phyloP scores from a whole-genome alignment of 2,888 invertebrate genomes.

The Platynereis dumerilii region DNA sequence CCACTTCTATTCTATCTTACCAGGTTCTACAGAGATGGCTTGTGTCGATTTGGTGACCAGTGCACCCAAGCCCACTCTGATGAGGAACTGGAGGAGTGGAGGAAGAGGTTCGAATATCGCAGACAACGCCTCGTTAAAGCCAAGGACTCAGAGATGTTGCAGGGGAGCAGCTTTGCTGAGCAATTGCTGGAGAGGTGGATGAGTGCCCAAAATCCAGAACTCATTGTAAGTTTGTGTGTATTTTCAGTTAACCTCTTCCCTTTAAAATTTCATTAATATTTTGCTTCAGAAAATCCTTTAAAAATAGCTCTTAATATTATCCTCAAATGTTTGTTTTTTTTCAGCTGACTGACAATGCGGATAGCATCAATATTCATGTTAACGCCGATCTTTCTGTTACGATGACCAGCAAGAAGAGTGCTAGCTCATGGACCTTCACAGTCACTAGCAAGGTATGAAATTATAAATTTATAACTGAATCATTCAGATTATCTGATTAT shows the following conservation, averaged over 20 bases:
- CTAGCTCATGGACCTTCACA: slow-evolving; percentile 59
- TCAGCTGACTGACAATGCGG: slow-evolving; percentile 70
- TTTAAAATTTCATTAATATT: too few relatives aligned
- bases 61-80: slow-evolving; percentile 78
- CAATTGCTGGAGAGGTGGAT: slow-evolving; percentile 70
- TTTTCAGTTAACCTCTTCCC: neutral
- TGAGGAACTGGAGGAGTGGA: slow-evolving; percentile 78
- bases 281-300: too few relatives aligned
- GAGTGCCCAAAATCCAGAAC: slow-evolving; percentile 69
- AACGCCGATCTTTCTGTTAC: slow-evolving; percentile 67
- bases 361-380: slow-evolving; percentile 68
- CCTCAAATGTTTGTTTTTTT: slow-evolving; percentile 2
- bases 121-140: slow-evolving; percentile 66
- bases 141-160: slow-evolving; percentile 64
- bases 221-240: slow-evolving; percentile 66
- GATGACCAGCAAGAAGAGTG: slow-evolving; percentile 55
- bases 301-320: too few relatives aligned
- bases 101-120: slow-evolving; percentile 74
- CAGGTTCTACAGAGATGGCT: slow-evolving; percentile 12
- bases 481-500: too few relatives aligned
- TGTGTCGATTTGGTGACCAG: slow-evolving; percentile 74
- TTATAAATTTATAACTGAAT: too few relatives aligned
- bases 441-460: slow-evolving; percentile 55
- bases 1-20: too few relatives aligned
- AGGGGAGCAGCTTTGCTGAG: slow-evolving; percentile 67